A percentile compares a stretch with the other conserved stretches of the same genome.
Conservation (phyloP, 2,113 vertebrate species). For the Symphodus melops region DNA sequence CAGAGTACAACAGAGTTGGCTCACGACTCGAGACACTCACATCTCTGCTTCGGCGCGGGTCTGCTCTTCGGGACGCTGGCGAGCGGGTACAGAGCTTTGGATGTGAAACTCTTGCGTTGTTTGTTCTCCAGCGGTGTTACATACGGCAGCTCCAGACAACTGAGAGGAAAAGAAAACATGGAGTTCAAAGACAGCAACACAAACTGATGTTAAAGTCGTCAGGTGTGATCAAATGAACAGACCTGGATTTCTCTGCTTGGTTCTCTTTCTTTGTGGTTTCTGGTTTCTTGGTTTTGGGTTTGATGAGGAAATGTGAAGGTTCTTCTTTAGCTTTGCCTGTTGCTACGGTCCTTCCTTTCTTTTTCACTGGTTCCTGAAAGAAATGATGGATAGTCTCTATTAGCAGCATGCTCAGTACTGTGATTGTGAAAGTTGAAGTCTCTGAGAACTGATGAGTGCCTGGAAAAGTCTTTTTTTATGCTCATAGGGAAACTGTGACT, state of each 20-base stretch:
- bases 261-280: conserved; percentile 88
- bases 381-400: background rate
- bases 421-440: background rate
- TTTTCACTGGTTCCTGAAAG: conserved; percentile 91
- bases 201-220: background rate
- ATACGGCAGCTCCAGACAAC: conserved; percentile 92
- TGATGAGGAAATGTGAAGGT: conserved; percentile 84
- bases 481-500: too few relatives aligned
- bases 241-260: conserved; percentile 91
- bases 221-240: background rate
- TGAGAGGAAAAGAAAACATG: conserved; percentile 66
- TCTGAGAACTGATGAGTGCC: background rate
- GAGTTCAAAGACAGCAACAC: background rate
- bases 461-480: too few relatives aligned
- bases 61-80: conserved; percentile 87
- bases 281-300: conserved; percentile 92
- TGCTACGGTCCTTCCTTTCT: conserved; percentile 87
- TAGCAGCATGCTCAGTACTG: background rate
- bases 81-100: conserved; percentile 88
- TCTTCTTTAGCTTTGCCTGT: conserved; percentile 86
- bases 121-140: conserved; percentile 91
- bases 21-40: conserved; percentile 51
- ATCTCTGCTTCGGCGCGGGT: conserved; percentile 80
- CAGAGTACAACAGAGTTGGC: background rate
- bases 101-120: conserved; percentile 89